Base-by-base conservation (phyloP, 2,113 vertebrate species). In the Smithornis capensis region DNA sequence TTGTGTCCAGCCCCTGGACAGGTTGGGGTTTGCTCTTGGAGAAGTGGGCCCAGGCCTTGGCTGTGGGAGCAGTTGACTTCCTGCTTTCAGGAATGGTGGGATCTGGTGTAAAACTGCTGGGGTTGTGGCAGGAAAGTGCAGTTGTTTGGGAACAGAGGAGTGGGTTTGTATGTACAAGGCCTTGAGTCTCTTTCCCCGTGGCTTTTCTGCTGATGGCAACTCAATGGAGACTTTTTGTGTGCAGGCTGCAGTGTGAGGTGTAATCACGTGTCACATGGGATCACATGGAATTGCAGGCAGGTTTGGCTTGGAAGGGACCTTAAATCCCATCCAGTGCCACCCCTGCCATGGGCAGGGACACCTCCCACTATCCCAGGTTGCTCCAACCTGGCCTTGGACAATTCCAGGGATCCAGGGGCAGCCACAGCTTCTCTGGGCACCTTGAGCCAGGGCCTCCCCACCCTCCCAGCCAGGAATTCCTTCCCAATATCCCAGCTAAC, bases 221-320 rank as follows among this genome's bases (percentile, higher is more conserved):
- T 37, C 42, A 50, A 3, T 57, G 42, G 28, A 7, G 9, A 7
- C 33, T 12, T 47, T 49, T 14, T 37, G 31, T 16, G 28, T 45
- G 19, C 45, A 25, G 50, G 2, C 28, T 0, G 0, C 27, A 19
- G 4, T 62, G 31, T 12, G 0, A 16, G 10, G 8, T 3, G 0
- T 13, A 35, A 5, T 49, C 1, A 23, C 12, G 53, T 37, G 53
- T 53, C 42, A 12, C 6, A 1, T 57, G 19, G 45, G 45, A 22
- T 6, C 7, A 7, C 23, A 29, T 29, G 15, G 15, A 24, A 3
- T 27, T 11, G 6, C 23, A 38, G 33, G 33, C 2, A 11, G 25
- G 5, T 0, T 45, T 38, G 40, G 37, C 7, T 27, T 57, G 44
- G 59, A 33, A 44, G 29, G 27, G 27, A 37, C 22, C 27, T 52